A percentile compares a stretch with the other conserved stretches of the same genome.
These are phyloP conservation scores for Agrilus planipennis DNA, from an alignment of 1,140 invertebrate species.

Conservation along the genomic window DNA sequence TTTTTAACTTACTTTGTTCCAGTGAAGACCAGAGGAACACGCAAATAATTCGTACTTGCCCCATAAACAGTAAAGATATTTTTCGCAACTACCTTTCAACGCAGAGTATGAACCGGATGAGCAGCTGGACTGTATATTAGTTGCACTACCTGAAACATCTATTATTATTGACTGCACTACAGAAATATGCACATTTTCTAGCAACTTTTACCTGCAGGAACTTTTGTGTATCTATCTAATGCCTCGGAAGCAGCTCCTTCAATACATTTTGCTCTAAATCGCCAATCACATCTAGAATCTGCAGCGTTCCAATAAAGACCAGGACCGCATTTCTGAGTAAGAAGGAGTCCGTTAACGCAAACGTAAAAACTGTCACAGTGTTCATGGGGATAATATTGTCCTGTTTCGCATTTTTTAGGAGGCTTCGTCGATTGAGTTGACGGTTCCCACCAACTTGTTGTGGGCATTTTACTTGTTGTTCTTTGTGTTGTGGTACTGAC, in stretches of 20 bases:
- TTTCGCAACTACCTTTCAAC: conserved; percentile 55
- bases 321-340: conserved; percentile 53
- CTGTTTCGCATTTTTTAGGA: conserved; percentile 35
- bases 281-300: conserved; percentile 57
- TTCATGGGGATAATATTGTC: conserved; percentile 45
- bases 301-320: conserved; percentile 55
- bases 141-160: no score
- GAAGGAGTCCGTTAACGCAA: conserved; percentile 52
- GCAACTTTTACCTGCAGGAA: no score
- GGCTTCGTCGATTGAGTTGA: conserved; percentile 4
- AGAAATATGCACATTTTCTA: no score
- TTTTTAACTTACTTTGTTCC: conserved; percentile 47
- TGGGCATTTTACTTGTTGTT: conserved; percentile 10
- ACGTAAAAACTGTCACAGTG: conserved; percentile 55
- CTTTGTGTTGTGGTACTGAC: conserved; percentile 14
- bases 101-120: conserved; percentile 48
- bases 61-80: conserved; percentile 68
- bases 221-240: no score
- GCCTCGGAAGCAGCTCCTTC: no score
- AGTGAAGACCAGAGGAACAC: conserved; percentile 66
- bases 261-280: conserved; percentile 36
- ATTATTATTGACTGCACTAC: no score
- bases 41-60: conserved; percentile 57
- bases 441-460: not conserved
- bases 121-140: conserved; percentile 42